Evolutionary conservation across 2,113 vertebrate genomes (phyloP).

Genomic region (Sisor rabdophorus): DNA sequence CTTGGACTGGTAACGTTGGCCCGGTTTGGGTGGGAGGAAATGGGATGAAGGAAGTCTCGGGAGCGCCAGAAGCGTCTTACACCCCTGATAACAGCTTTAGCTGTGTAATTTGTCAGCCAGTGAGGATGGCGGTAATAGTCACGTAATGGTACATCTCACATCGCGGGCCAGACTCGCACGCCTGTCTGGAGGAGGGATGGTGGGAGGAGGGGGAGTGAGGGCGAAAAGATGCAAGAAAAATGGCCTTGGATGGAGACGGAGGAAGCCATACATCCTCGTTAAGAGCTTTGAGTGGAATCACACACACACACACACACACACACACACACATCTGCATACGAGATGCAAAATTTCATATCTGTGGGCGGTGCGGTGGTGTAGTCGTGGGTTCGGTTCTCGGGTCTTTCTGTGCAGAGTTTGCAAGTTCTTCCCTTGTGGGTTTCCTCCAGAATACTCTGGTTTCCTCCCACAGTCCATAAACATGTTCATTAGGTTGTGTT

Average conservation of each 20-base stretch:
- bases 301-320: conserved; percentile 11
- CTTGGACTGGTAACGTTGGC: conserved; percentile 43
- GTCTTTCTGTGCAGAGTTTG: no score
- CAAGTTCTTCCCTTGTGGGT: no score
- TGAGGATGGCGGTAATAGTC: conserved; percentile 63
- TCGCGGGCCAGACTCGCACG: conserved; percentile 33
- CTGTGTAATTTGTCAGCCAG: conserved; percentile 58
- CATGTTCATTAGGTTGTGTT: no score
- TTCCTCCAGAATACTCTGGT: no score
- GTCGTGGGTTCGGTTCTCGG: no score
- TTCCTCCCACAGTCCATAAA: no score
- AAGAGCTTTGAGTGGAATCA: conserved; percentile 56
- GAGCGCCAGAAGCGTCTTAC: conserved; percentile 33
- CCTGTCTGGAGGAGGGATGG: conserved; percentile 27
- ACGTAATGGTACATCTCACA: conserved; percentile 56
- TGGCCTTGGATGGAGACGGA: conserved; percentile 62
- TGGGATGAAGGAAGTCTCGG: conserved; percentile 36
- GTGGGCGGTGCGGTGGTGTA: no score
- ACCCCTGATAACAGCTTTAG: conserved; percentile 42
- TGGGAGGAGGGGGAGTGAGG: conserved; percentile 47
- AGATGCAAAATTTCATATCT: no score
- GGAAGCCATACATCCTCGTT: conserved; percentile 72
- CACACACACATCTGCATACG: conserved; percentile 26
- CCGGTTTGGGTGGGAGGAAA: conserved; percentile 25
- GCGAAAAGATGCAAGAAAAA: conserved; percentile 65